Percentiles rank a stretch among this genome's conserved stretches.
Conservation (phyloP, 1,140 invertebrate species). For the Pseudomyrmex sp. region DNA sequence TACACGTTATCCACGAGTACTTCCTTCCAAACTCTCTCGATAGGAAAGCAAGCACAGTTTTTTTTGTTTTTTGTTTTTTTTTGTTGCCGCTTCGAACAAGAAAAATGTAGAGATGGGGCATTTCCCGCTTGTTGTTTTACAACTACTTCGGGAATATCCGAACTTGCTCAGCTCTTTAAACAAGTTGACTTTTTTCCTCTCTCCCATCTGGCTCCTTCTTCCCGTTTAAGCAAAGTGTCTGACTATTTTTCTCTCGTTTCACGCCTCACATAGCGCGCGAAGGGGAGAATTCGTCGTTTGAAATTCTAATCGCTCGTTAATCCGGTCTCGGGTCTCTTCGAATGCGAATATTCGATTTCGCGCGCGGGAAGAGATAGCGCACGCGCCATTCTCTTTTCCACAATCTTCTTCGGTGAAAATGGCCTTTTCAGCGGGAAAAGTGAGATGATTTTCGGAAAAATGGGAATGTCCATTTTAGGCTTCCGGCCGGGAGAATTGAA, state of each 20-base stretch:
- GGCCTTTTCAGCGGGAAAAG: neutral
- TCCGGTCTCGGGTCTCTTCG: no score
- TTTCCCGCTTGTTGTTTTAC: conserved; percentile 25
- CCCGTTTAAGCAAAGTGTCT: neutral
- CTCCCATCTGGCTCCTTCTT: neutral
- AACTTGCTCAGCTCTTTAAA: conserved; percentile 18
- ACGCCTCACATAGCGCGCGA: neutral
- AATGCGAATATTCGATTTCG: neutral
- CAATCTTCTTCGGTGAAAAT: neutral
- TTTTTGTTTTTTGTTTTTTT: no score
- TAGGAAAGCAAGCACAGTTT: neutral
- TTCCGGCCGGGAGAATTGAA: neutral
- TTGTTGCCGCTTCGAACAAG: conserved; percentile 1
- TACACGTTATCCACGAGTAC: conserved; percentile 14
- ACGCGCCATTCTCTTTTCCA: no score
- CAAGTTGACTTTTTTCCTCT: neutral
- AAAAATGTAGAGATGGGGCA: conserved; percentile 3
- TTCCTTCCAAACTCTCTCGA: neutral
- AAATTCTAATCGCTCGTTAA: conserved; percentile 6
- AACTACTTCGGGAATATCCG: neutral
- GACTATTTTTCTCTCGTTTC: neutral
- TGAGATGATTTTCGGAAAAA: neutral
- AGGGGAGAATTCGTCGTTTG: neutral
- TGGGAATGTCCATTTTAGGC: neutral
- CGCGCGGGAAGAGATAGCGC: no score